Evolutionary conservation across 2,113 vertebrate species (phyloP).

Genomic region (Tautogolabrus adspersus): DNA sequence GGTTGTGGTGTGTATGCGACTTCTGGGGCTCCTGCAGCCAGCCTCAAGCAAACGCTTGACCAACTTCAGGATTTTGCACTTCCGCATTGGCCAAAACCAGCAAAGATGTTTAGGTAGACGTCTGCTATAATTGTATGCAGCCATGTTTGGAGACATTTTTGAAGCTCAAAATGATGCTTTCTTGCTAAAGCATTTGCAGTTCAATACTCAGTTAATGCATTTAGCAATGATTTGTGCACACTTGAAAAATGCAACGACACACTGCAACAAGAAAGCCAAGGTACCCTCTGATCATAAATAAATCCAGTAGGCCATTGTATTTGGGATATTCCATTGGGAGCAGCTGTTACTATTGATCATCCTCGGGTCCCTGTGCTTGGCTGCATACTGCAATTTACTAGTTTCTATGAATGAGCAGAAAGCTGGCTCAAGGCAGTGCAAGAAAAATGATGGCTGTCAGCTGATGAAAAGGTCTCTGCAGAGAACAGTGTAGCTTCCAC

Average conservation of each 20-base stretch:
- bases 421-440: slow-evolving; percentile 17
- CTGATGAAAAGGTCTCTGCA: slow-evolving; percentile 32
- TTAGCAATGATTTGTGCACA: neutral
- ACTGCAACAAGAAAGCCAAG: neutral
- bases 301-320: neutral
- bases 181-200: neutral
- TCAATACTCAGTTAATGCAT: neutral
- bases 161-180: neutral
- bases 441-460: slow-evolving; percentile 40
- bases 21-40: too few species aligned
- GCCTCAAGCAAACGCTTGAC: too few species aligned
- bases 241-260: neutral
- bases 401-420: slow-evolving; percentile 18
- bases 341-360: slow-evolving; percentile 1
- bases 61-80: too few species aligned
- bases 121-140: neutral
- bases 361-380: neutral
- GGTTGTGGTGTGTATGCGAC: too few species aligned
- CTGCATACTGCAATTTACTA: slow-evolving; percentile 1
- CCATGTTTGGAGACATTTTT: neutral
- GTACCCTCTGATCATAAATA: neutral
- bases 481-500: slow-evolving; percentile 20
- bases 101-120: too few species aligned
- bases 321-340: neutral
- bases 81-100: neutral